phyloP scores from a whole-genome alignment of 2,797 vertebrate genomes.

The Eulemur coronatus region DNA sequence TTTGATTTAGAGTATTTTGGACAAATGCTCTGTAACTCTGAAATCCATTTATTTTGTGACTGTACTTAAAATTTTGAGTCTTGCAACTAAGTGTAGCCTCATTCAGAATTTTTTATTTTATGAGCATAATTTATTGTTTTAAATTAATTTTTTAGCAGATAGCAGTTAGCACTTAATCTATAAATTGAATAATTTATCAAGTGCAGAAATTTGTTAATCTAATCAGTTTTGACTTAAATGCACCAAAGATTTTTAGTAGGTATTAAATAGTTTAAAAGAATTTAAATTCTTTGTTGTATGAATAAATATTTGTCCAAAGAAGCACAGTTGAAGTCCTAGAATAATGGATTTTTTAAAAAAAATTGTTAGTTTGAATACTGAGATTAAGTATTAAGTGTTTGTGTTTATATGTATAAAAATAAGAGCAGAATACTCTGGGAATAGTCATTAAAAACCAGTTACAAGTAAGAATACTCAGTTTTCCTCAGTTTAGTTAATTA shows the following conservation, averaged over 20 bases:
- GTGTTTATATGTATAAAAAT: conserved; percentile 81
- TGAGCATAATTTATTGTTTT: conserved; percentile 77
- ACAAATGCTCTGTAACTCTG: conserved; percentile 43
- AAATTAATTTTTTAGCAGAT: conserved; percentile 75
- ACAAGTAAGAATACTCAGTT: conserved; percentile 72
- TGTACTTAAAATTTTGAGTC: conserved; percentile 60
- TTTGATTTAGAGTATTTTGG: conserved; percentile 33
- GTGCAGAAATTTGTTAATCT: conserved; percentile 76
- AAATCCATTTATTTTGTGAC: conserved; percentile 58
- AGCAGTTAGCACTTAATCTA: conserved; percentile 75
- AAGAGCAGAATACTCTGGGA: conserved; percentile 81
- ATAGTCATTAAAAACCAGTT: conserved; percentile 77
- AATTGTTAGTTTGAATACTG: conserved; percentile 78
- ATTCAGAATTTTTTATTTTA: conserved; percentile 69
- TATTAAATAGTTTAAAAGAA: conserved; percentile 81
- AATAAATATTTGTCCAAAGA: conserved; percentile 87
- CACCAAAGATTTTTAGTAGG: conserved; percentile 86
- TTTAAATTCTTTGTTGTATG: conserved; percentile 81
- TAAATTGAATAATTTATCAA: conserved; percentile 80
- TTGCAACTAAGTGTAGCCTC: conserved; percentile 63
- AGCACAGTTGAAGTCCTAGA: conserved; percentile 85
- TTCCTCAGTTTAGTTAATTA: conserved; percentile 74
- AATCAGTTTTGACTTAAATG: conserved; percentile 80
- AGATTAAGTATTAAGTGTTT: conserved; percentile 77
- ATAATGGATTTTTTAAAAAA: conserved; percentile 68